Percentiles rank a stretch among this genome's conserved stretches.
Evolutionary conservation across 1,140 invertebrate species (phyloP).

Genomic region (Drosophila yakuba): DNA sequence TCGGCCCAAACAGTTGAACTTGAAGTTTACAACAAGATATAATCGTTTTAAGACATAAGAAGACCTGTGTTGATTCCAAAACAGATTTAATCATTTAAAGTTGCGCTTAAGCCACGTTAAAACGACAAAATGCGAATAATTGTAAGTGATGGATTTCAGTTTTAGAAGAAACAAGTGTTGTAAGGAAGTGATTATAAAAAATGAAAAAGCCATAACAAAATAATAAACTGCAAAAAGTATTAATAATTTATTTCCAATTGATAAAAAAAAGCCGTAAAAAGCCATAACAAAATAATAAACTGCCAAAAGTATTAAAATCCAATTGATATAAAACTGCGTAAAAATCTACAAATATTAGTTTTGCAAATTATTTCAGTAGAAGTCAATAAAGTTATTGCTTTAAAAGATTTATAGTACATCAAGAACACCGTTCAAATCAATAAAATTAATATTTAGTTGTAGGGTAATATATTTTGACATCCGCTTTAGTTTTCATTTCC

Average conservation of each 20-base stretch:
- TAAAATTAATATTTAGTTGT: too few relatives aligned
- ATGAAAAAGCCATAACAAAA: neutral
- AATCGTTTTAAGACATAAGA: conserved; percentile 25
- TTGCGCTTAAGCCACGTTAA: conserved; percentile 13
- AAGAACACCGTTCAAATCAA: too few relatives aligned
- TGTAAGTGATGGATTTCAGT: conserved; percentile 57
- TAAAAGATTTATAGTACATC: too few relatives aligned
- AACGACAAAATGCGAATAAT: conserved; percentile 69
- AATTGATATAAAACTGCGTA: neutral
- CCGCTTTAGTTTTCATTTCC: neutral
- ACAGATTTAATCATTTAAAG: conserved; percentile 53
- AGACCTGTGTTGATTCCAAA: conserved; percentile 35
- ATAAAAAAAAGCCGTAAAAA: neutral
- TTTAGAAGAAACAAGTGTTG: neutral
- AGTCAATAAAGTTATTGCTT: too few relatives aligned
- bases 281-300: neutral
- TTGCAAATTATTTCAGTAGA: too few relatives aligned
- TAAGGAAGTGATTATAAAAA: neutral
- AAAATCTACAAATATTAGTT: too few relatives aligned
- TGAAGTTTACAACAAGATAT: conserved; percentile 49
- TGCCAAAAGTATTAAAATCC: too few relatives aligned
- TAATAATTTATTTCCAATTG: too few relatives aligned
- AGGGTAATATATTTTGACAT: too few relatives aligned
- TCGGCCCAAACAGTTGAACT: conserved; percentile 58
- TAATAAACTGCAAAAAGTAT: too few relatives aligned